Evolutionary conservation across 2,888 invertebrate genomes (phyloP).

Genomic region (Prionchulus punctatus): DNA sequence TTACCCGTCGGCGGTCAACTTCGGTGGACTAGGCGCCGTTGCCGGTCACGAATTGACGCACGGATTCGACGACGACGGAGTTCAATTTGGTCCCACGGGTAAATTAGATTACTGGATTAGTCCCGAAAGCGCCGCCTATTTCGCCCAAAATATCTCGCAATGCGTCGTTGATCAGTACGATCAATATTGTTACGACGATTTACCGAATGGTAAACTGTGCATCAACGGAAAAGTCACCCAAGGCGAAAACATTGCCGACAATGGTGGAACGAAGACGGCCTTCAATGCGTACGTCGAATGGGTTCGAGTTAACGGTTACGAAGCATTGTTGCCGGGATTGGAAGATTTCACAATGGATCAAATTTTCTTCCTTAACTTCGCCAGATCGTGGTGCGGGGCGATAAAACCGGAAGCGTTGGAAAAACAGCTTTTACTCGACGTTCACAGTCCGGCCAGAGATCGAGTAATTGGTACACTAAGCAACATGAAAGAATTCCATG

Average conservation of each 20-base stretch:
- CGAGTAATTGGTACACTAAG: background rate
- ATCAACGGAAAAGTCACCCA: background rate
- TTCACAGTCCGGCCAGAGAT: background rate
- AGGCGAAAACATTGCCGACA: conserved; percentile 1
- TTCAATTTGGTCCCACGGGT: background rate
- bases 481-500: background rate
- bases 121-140: background rate
- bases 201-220: background rate
- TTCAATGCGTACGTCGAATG: background rate
- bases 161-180: background rate
- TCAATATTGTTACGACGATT: background rate
- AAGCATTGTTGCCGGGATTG: background rate
- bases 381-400: background rate
- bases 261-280: background rate
- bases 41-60: conserved; percentile 3
- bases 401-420: background rate
- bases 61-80: background rate
- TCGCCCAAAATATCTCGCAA: background rate
- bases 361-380: background rate
- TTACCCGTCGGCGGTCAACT: background rate
- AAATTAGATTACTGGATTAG: background rate
- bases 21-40: background rate
- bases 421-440: background rate
- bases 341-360: background rate
- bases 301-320: background rate